phyloP scores from a whole-genome alignment of 2,797 vertebrate genomes.

The Oreortyx pictus region DNA sequence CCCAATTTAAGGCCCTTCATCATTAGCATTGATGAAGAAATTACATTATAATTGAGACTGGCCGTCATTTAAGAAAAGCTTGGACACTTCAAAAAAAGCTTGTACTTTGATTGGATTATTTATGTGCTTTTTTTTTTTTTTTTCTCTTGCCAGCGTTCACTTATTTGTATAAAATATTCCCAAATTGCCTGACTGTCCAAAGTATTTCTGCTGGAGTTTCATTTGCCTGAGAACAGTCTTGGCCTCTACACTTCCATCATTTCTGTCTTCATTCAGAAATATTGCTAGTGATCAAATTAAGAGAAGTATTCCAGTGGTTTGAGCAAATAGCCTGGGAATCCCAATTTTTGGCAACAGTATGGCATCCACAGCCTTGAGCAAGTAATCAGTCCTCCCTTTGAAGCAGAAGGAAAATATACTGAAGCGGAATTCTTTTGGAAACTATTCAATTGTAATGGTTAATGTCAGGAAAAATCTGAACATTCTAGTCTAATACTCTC shows the following conservation, averaged over 20 bases:
- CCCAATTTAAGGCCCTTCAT: neutral
- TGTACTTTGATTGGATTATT: neutral
- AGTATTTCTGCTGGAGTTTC: neutral
- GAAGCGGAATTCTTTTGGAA: neutral
- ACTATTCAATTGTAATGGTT: neutral
- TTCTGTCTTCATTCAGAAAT: neutral
- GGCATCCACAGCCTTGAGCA: neutral
- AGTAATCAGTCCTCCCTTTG: neutral
- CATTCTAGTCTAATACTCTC: neutral
- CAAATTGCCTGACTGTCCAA: neutral
- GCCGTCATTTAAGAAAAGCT: neutral
- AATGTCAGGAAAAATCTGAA: neutral
- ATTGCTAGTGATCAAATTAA: neutral
- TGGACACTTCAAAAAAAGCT: neutral
- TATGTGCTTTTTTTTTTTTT: neutral
- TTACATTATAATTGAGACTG: neutral
- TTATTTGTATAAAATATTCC: neutral
- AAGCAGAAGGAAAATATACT: neutral
- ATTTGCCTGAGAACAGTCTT: neutral
- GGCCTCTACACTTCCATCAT: neutral
- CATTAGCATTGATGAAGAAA: neutral
- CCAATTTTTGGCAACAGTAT: neutral
- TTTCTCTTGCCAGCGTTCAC: neutral
- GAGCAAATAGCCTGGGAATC: conserved; percentile 1
- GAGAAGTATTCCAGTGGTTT: neutral